Conservation (phyloP, 1,140 invertebrate species). For the Drosophila sturtevanti region DNA sequence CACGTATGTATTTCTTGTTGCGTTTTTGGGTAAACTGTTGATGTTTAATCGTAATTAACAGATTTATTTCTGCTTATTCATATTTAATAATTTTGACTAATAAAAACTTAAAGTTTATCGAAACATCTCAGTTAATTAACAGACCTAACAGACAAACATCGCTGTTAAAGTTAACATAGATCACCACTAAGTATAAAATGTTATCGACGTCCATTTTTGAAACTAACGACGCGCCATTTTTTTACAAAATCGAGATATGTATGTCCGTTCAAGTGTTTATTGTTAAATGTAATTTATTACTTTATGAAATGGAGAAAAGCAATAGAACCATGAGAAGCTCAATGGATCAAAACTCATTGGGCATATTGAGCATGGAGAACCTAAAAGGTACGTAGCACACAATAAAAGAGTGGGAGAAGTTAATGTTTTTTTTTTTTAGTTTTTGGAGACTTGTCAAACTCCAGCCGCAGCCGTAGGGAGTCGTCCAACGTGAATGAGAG, state of each 20-base stretch:
- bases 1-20: too few relatives aligned
- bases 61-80: too few relatives aligned
- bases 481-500: constrained; percentile 58
- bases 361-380: constrained; percentile 74
- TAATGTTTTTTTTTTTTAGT: constrained; percentile 35
- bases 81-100: too few relatives aligned
- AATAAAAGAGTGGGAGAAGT: neutral
- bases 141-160: neutral
- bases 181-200: constrained; percentile 15
- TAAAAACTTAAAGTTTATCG: too few relatives aligned
- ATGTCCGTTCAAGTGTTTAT: constrained; percentile 17
- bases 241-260: constrained; percentile 35
- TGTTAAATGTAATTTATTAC: constrained; percentile 2
- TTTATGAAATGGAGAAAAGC: constrained; percentile 56
- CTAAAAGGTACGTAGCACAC: constrained; percentile 50
- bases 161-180: too few relatives aligned
- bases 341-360: constrained; percentile 67
- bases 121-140: neutral
- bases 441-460: constrained; percentile 67
- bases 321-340: constrained; percentile 23
- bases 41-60: too few relatives aligned
- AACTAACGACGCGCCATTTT: constrained; percentile 56
- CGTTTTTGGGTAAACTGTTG: too few relatives aligned
- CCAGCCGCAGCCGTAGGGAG: constrained; percentile 42
- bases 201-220: constrained; percentile 60